A percentile compares a stretch with the other conserved stretches of the same genome.
phyloP scores from a whole-genome alignment of 1,140 invertebrate genomes.

The Lepidurus couesii region DNA sequence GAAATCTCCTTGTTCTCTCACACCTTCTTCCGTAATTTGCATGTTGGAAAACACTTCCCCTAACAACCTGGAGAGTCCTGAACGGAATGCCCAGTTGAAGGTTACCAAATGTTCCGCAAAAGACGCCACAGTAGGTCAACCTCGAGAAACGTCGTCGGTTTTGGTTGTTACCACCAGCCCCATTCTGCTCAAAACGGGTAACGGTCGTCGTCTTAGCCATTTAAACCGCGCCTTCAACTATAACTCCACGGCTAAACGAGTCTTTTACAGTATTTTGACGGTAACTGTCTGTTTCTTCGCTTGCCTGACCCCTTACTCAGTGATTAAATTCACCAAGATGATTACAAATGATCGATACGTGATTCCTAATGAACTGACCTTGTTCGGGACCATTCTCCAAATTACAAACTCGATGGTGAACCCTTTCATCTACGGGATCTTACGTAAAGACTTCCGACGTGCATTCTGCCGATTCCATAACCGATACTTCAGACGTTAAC shows the following conservation, averaged over 20 bases:
- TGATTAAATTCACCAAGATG: constrained; percentile 46
- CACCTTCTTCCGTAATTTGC: not conserved
- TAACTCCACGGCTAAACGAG: constrained; percentile 22
- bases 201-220: too few relatives aligned
- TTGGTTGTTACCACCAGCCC: too few relatives aligned
- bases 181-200: too few relatives aligned
- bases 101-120: not conserved
- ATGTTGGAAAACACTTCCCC: not conserved
- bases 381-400: constrained; percentile 41
- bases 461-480: constrained; percentile 15
- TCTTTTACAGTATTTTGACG: constrained; percentile 42
- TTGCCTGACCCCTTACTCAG: constrained; percentile 46
- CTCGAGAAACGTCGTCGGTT: not conserved
- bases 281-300: constrained; percentile 44
- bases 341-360: constrained; percentile 29
- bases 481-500: not conserved
- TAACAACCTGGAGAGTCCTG: not conserved
- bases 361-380: constrained; percentile 42
- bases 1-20: not conserved
- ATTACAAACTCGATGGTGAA: constrained; percentile 44
- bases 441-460: constrained; percentile 43
- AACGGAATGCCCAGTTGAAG: not conserved
- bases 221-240: not conserved
- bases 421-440: constrained; percentile 46
- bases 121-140: not conserved